Evolutionary conservation across 2,113 vertebrate genomes (phyloP).

Genomic region (Ictalurus furcatus): DNA sequence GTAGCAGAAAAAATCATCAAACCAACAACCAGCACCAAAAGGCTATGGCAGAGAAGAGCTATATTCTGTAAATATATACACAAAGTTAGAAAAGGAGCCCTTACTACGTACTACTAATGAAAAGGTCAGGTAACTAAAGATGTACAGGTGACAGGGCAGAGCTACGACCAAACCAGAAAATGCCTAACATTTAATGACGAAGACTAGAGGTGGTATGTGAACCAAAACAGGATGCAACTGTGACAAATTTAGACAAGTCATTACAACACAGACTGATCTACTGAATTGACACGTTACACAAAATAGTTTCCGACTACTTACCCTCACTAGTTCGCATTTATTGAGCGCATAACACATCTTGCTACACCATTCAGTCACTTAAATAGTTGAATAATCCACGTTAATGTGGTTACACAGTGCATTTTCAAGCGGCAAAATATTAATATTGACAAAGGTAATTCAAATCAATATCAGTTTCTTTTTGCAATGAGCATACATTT

Average conservation of each 20-base stretch:
- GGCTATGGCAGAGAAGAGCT: not conserved
- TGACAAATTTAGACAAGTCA: not conserved
- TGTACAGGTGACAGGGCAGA: not conserved
- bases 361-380: not conserved
- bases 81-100: not conserved
- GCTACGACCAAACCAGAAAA: not conserved
- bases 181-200: not conserved
- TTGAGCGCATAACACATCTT: not conserved
- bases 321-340: not conserved
- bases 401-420: not conserved
- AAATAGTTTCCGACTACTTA: not conserved
- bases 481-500: not conserved
- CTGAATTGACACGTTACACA: not conserved
- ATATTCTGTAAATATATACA: not conserved
- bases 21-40: not conserved
- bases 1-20: not conserved
- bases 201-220: not conserved
- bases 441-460: not conserved
- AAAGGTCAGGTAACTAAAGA: not conserved
- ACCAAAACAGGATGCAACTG: not conserved
- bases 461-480: constrained; percentile 10
- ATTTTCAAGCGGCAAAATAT: not conserved
- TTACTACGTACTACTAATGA: not conserved
- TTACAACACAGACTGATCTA: not conserved
- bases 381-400: not conserved